Evolutionary conservation across 2,113 vertebrate species (phyloP).

Genomic region (Hypocryptadius cinnamomeus): DNA sequence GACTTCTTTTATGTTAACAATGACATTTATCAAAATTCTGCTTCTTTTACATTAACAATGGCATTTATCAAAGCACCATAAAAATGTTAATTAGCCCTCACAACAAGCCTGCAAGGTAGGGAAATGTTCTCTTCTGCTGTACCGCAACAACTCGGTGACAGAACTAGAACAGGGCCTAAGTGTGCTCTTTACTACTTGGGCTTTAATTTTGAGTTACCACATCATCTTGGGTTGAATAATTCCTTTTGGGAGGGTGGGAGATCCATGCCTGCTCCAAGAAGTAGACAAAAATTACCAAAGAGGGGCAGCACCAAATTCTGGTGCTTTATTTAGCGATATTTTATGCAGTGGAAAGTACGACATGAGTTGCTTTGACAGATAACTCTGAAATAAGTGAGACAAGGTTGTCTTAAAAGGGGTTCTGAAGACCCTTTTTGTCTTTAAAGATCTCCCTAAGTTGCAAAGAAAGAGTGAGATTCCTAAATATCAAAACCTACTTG

Average conservation of each 20-base stretch:
- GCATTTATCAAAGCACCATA: slow-evolving; percentile 30
- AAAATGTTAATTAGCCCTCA: slow-evolving; percentile 38
- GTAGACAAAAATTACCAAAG: background rate
- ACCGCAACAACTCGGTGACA: background rate
- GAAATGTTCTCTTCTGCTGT: background rate
- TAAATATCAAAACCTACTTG: background rate
- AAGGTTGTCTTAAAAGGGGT: background rate
- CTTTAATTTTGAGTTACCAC: background rate
- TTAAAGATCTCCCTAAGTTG: background rate
- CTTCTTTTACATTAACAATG: background rate
- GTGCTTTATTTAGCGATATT: background rate
- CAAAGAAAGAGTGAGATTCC: background rate
- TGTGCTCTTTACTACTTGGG: background rate
- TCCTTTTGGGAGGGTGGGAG: background rate
- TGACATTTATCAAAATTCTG: slow-evolving; percentile 17
- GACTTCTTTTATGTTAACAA: background rate
- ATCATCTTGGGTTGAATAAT: background rate
- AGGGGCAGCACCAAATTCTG: background rate
- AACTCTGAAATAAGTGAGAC: background rate
- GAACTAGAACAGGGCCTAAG: background rate
- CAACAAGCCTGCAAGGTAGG: background rate
- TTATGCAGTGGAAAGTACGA: background rate
- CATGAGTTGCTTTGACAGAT: background rate
- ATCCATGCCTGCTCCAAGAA: background rate
- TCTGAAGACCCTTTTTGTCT: background rate